phyloP scores from a whole-genome alignment of 2,888 invertebrate genomes.

The Corbicula japonica region DNA sequence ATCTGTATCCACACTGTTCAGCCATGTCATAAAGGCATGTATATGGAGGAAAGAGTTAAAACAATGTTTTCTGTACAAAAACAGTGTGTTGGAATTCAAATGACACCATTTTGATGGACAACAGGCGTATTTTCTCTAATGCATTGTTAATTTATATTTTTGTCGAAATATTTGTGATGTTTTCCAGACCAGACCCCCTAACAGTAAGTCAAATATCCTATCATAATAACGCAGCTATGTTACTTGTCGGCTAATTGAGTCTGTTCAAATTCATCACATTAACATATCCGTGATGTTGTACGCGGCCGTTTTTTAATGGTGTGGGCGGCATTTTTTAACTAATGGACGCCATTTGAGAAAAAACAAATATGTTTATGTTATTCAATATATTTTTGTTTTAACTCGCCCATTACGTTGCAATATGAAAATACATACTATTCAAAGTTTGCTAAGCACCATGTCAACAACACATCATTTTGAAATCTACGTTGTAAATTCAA shows the following conservation, averaged over 20 bases:
- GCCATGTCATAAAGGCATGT: too few relatives aligned
- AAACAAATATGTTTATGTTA: too few relatives aligned
- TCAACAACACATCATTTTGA: too few relatives aligned
- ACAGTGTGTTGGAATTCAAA: conserved; percentile 29
- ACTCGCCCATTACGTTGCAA: too few relatives aligned
- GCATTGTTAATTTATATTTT: conserved; percentile 59
- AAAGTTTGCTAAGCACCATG: too few relatives aligned
- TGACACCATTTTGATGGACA: conserved; percentile 34
- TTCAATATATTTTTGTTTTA: too few relatives aligned
- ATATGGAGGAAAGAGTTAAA: too few relatives aligned
- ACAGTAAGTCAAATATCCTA: conserved; percentile 15
- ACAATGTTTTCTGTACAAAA: too few relatives aligned
- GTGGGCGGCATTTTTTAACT: conserved; percentile 24
- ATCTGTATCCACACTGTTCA: too few relatives aligned
- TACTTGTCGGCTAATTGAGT: conserved; percentile 18
- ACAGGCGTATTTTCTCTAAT: conserved; percentile 43
- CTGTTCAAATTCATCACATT: conserved; percentile 15
- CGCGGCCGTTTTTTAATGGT: conserved; percentile 18
- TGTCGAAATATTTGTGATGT: conserved; percentile 30
- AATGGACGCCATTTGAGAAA: too few relatives aligned
- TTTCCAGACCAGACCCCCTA: conserved; percentile 36
- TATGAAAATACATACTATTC: too few relatives aligned
- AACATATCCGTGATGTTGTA: conserved; percentile 18
- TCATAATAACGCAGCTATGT: conserved; percentile 18
- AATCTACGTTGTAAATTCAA: too few relatives aligned